These are phyloP conservation scores for Enteromius radiatus DNA, from an alignment of 2,797 vertebrate species.

Conservation along the genomic window DNA sequence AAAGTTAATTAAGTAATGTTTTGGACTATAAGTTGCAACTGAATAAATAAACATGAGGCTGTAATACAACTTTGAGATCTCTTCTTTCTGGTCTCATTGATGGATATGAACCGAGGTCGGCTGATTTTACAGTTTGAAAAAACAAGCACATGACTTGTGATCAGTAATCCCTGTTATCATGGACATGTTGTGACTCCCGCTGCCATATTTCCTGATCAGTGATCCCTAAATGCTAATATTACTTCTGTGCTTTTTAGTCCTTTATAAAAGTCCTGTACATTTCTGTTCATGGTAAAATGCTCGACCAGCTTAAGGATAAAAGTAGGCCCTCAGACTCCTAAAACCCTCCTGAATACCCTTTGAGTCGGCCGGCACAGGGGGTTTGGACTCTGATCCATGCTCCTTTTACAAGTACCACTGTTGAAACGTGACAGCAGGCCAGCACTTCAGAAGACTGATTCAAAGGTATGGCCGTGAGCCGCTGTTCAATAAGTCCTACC, in stretches of 20 bases:
- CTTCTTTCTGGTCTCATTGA: conserved; percentile 15
- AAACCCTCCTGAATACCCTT: conserved; percentile 51
- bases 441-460: conserved; percentile 46
- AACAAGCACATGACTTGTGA: conserved; percentile 41
- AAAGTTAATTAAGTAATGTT: not conserved
- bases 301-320: conserved; percentile 55
- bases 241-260: conserved; percentile 31
- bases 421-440: conserved; percentile 49
- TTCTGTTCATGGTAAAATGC: conserved; percentile 31
- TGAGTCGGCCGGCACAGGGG: conserved; percentile 42
- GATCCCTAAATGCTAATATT: conserved; percentile 57
- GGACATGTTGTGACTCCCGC: conserved; percentile 48
- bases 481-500: conserved; percentile 34
- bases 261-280: conserved; percentile 40
- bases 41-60: not conserved
- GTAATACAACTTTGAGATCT: not conserved
- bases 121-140: conserved; percentile 37
- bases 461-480: conserved; percentile 25
- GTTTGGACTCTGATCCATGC: conserved; percentile 50
- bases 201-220: conserved; percentile 50
- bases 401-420: conserved; percentile 39
- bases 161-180: conserved; percentile 47
- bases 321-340: conserved; percentile 47
- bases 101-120: not conserved
- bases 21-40: not conserved